Conservation (phyloP, 2,888 invertebrate species). For the Ophion slaviceki region DNA sequence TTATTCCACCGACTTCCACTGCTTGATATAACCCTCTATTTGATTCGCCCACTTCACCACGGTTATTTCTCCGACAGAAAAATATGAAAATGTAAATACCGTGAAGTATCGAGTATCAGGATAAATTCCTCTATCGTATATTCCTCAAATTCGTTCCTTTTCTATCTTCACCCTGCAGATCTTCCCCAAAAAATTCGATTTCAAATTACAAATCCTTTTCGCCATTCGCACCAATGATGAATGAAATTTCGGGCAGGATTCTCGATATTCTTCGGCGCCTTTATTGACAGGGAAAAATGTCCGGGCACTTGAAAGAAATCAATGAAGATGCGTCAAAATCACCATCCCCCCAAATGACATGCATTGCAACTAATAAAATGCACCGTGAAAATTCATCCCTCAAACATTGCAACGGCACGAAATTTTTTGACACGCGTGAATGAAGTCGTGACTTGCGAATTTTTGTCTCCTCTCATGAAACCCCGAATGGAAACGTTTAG, state of each 20-base stretch:
- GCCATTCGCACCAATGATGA: neutral
- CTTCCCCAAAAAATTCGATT: no score
- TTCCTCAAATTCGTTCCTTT: neutral
- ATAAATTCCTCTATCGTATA: neutral
- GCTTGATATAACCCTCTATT: no score
- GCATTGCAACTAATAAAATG: conserved; percentile 17
- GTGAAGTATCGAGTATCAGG: no score
- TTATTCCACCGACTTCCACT: no score
- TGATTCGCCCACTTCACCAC: no score
- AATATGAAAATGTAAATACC: neutral
- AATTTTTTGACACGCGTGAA: conserved; percentile 10
- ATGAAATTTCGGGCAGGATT: neutral
- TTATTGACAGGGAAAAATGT: neutral
- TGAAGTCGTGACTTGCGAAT: conserved; percentile 52
- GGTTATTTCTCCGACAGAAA: neutral
- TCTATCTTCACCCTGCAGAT: neutral
- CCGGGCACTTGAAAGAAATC: neutral
- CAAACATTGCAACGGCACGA: neutral
- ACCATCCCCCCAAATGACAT: conserved; percentile 12
- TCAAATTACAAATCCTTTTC: neutral
- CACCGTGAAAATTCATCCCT: conserved; percentile 14
- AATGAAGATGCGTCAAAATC: conserved; percentile 1
- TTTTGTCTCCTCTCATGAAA: neutral
- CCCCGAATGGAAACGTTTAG: conserved; percentile 21
- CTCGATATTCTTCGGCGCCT: conserved; percentile 2